Base-by-base conservation (phyloP, 2,888 invertebrate genomes). In the Drosophila peninsularis region DNA sequence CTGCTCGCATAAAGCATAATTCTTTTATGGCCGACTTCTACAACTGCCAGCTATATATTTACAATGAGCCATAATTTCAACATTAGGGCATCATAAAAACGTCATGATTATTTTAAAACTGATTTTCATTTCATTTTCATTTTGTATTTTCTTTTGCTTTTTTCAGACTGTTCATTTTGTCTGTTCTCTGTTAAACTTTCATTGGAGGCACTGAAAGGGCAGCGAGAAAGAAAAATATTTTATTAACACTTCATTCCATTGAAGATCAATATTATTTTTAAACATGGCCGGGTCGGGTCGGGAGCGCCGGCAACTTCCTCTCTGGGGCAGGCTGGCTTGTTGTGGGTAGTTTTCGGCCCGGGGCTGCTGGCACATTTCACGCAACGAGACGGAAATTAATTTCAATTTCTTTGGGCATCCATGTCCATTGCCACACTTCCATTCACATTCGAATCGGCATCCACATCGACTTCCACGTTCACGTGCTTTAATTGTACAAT, bases 221-320 rank as follows among this genome's bases (percentile, higher is more conserved):
- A 27, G 71, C 63, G 70, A 47, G 55, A 66, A 45, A 81, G 81
- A 49, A 75, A 70, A 83, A 87, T 83, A 83, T 83, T 83, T 83
- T 87, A 83, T 83, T 87, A 83, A 84, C 83, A 83, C 83, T 83
- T 84, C 75, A 66, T 83, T 84, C 84, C 87, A 78, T 58, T 87
- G 87, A 83, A 83, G 87, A 83, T 87, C 83, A 87, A 87, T 83
- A 83, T 83, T 83, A 84, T 87, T 84, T 84, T 87, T 87, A 81
- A 81, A 66, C 82, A 77, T 71, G 55, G 72, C 49, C 60, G 54
- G n/a, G n/a, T n/a, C n/a, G n/a, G n/a, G 62, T 2, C 45, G 53
- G 57, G 49, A 84, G 84, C 82, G 84, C 84, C 87, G 69, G 63
- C 55, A 47, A 77, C 62, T 74, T 71, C 62, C 71, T 49, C 60